Percentiles rank a stretch among this genome's conserved stretches.
These are phyloP conservation scores for Phylloscopus trochiloides DNA, from an alignment of 2,113 vertebrate species.

Conservation along the genomic window DNA sequence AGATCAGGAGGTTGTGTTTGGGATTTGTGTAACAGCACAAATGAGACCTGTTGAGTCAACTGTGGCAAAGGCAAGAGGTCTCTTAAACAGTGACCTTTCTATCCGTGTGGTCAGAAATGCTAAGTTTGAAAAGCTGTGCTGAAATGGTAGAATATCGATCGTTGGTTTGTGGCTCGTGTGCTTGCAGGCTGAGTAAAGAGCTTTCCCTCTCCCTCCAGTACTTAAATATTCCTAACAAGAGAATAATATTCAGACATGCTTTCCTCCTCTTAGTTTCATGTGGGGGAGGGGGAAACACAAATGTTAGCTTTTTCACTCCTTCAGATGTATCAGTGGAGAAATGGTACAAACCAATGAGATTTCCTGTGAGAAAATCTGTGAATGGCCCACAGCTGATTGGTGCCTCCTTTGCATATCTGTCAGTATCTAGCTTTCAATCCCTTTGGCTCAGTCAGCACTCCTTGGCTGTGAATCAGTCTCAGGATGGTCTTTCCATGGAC, in stretches of 20 bases:
- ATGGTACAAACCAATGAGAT: not conserved
- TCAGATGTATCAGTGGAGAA: not conserved
- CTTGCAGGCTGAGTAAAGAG: not conserved
- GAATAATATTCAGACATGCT: not conserved
- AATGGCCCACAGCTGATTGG: not conserved
- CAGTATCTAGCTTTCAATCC: not conserved
- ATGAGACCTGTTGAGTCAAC: not conserved
- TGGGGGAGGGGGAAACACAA: rapidly evolving
- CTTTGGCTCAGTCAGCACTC: not conserved
- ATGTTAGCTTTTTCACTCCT: not conserved
- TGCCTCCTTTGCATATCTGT: not conserved
- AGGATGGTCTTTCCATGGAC: not conserved
- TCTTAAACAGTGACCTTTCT: constrained; percentile 28
- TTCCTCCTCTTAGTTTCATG: not conserved
- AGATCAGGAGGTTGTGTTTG: not conserved
- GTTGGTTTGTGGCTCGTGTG: not conserved
- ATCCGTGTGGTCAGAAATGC: not conserved
- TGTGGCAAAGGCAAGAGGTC: not conserved
- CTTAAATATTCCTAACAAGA: not conserved
- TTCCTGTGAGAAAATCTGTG: not conserved
- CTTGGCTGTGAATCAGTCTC: not conserved
- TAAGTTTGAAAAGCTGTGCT: not conserved
- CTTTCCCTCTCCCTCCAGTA: not conserved
- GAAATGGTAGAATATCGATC: not conserved
- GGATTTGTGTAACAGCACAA: not conserved